Evolutionary conservation across 2,797 vertebrate species (phyloP).

Genomic region (Thamnophis elegans): DNA sequence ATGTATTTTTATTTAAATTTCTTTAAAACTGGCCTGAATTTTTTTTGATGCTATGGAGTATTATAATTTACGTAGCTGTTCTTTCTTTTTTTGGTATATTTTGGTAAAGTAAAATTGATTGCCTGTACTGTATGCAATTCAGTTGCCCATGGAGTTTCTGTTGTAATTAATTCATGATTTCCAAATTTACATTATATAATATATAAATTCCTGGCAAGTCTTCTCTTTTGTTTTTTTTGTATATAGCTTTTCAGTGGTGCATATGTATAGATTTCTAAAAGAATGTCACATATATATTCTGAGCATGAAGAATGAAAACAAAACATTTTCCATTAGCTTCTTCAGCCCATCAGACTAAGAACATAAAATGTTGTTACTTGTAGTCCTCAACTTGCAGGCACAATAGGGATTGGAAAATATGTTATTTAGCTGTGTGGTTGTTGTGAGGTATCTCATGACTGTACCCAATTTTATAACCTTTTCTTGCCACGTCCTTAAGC

Average conservation of each 20-base stretch:
- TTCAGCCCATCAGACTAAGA: not conserved
- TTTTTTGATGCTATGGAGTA: constrained; percentile 16
- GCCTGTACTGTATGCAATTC: not conserved
- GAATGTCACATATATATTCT: not conserved
- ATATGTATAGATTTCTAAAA: not conserved
- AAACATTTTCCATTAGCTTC: not conserved
- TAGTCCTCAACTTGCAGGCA: not conserved
- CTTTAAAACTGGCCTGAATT: constrained; percentile 10
- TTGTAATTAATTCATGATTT: not conserved
- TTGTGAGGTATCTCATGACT: not conserved
- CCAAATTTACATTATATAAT: not conserved
- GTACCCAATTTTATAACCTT: not conserved
- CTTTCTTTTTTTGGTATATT: not conserved
- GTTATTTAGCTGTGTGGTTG: not conserved
- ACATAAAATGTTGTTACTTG: not conserved
- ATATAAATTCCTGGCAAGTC: not conserved
- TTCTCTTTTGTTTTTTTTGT: not conserved
- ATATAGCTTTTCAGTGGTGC: not conserved
- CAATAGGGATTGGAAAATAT: not conserved
- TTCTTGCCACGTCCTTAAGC: not conserved
- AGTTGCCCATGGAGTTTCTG: not conserved
- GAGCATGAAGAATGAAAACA: not conserved
- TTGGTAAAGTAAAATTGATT: not conserved
- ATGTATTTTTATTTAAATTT: constrained; percentile 42
- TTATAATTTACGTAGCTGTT: constrained; percentile 8